Conservation (phyloP, 2,797 vertebrate species). For the Falco cherrug region DNA sequence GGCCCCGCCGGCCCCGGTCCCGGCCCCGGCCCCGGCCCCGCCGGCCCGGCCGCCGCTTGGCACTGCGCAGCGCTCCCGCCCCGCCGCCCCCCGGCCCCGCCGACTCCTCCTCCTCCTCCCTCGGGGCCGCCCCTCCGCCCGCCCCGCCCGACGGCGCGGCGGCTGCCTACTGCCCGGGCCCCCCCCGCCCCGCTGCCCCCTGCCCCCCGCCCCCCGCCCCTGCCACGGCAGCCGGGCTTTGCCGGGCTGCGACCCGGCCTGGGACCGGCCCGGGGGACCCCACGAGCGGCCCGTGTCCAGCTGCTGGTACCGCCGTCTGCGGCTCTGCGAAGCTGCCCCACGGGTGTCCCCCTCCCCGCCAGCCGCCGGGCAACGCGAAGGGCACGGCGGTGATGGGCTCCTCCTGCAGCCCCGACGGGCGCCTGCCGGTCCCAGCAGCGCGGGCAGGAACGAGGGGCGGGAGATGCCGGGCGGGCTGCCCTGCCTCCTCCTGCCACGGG, state of each 20-base stretch:
- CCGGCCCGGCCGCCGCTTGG: constrained; percentile 21
- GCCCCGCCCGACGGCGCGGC: background rate
- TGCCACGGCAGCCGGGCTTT: background rate
- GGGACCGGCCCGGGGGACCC: background rate
- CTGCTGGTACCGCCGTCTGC: background rate
- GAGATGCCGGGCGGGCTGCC: background rate
- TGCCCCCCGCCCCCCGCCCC: too few relatives aligned
- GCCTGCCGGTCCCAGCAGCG: background rate
- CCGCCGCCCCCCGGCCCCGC: background rate
- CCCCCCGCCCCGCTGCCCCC: background rate
- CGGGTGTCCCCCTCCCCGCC: background rate
- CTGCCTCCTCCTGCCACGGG: background rate
- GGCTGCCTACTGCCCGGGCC: background rate
- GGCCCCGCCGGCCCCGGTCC: background rate
- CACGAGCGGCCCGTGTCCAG: background rate
- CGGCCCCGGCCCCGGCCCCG: background rate
- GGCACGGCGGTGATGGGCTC: background rate
- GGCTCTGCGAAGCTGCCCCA: background rate
- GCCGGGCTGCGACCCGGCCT: background rate
- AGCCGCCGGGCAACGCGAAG: background rate
- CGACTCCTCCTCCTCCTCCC: constrained; percentile 18
- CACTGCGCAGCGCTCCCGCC: background rate
- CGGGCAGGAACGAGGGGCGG: background rate
- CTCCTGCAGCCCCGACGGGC: background rate
- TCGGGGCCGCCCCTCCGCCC: background rate